phyloP scores from a whole-genome alignment of 2,888 invertebrate species.

The Octodonta nipae region DNA sequence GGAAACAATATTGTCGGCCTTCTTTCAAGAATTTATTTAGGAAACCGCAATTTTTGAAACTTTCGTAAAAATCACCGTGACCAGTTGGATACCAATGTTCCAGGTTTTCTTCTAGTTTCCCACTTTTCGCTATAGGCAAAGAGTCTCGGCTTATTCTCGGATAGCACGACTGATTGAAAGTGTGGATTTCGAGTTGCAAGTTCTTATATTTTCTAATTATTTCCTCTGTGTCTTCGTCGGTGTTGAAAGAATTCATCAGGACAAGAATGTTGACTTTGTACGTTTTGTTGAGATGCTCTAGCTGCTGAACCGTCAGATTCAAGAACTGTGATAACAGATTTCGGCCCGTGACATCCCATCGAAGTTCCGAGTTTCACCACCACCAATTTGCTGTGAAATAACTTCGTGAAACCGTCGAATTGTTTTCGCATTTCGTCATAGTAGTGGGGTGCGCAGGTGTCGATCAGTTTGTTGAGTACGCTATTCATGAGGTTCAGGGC shows the following conservation, averaged over 20 bases:
- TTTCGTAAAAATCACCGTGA: slow-evolving; percentile 97
- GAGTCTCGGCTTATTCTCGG: slow-evolving; percentile 92
- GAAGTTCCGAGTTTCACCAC: slow-evolving; percentile 95
- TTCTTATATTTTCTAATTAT: slow-evolving; percentile 88
- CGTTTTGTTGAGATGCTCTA: slow-evolving; percentile 87
- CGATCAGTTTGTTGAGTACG: slow-evolving; percentile 27
- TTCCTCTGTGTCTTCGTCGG: slow-evolving; percentile 94
- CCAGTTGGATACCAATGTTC: slow-evolving; percentile 60
- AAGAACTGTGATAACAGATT: slow-evolving; percentile 91
- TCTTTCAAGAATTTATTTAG: slow-evolving; percentile 74
- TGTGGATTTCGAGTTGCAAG: slow-evolving; percentile 81
- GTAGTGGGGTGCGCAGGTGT: slow-evolving; percentile 17
- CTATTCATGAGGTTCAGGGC: slow-evolving; percentile 67
- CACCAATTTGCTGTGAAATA: slow-evolving; percentile 65
- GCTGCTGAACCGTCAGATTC: slow-evolving; percentile 92
- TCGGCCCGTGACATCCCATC: slow-evolving; percentile 94
- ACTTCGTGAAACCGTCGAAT: slow-evolving; percentile 25
- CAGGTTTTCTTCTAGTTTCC: slow-evolving; percentile 58
- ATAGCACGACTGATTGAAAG: slow-evolving; percentile 96
- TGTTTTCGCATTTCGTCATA: slow-evolving; percentile 21
- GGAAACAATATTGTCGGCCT: slow-evolving; percentile 88
- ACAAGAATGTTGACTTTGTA: slow-evolving; percentile 92
- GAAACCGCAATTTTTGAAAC: slow-evolving; percentile 86
- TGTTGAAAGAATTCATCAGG: slow-evolving; percentile 99
- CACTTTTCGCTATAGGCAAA: slow-evolving; percentile 70